Percentiles rank a stretch among this genome's conserved stretches.
Evolutionary conservation across 2,113 vertebrate genomes (phyloP).

Genomic region (Callopanchax toddi): DNA sequence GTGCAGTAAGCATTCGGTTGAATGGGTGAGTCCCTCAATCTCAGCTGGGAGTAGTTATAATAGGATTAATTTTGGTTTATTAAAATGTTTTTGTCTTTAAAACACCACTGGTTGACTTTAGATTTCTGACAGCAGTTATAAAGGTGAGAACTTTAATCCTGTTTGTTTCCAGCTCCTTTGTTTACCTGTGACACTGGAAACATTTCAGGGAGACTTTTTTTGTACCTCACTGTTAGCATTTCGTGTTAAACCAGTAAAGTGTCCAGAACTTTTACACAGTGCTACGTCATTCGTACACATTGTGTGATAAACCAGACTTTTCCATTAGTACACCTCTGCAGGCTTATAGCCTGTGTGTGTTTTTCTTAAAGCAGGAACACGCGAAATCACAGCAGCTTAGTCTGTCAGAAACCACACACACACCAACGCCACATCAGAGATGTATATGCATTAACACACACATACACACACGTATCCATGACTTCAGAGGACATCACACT

Average conservation of each 20-base stretch:
- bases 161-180: too few relatives aligned
- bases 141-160: too few relatives aligned
- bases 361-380: conserved; percentile 39
- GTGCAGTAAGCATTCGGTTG: too few relatives aligned
- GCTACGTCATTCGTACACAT: neutral
- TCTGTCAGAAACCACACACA: conserved; percentile 39
- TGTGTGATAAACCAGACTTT: conserved; percentile 23
- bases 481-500: neutral
- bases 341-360: conserved; percentile 16
- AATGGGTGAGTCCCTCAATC: too few relatives aligned
- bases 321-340: conserved; percentile 25
- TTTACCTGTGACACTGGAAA: too few relatives aligned
- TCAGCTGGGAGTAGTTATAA: too few relatives aligned
- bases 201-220: too few relatives aligned
- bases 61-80: too few relatives aligned
- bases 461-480: neutral
- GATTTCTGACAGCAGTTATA: too few relatives aligned
- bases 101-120: neutral
- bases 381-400: conserved; percentile 33
- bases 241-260: neutral
- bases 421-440: neutral
- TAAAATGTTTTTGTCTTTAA: neutral
- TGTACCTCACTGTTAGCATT: neutral
- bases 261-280: neutral
- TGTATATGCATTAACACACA: conserved; percentile 9